These are phyloP conservation scores for Cephus spinipes DNA, from an alignment of 2,888 invertebrate species.

Conservation along the genomic window DNA sequence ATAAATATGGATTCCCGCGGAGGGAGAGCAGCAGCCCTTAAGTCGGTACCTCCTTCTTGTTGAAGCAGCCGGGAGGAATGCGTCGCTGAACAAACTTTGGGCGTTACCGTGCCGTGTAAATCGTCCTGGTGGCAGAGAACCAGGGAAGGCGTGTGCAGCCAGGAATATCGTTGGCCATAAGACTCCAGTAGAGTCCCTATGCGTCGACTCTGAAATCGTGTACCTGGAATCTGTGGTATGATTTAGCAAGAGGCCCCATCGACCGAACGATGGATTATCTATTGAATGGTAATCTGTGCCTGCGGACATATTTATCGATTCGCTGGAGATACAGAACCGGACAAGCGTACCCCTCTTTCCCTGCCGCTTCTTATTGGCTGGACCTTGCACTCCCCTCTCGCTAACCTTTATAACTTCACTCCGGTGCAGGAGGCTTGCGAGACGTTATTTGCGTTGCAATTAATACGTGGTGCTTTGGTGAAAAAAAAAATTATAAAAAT, in stretches of 20 bases:
- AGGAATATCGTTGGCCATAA: neutral
- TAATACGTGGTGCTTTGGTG: slow-evolving; percentile 46
- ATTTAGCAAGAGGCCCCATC: slow-evolving; percentile 43
- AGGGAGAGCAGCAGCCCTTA: neutral
- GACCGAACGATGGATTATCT: slow-evolving; percentile 46
- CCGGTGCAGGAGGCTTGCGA: neutral
- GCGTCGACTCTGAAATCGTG: neutral
- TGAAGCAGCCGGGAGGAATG: slow-evolving; percentile 29
- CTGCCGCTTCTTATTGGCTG: neutral
- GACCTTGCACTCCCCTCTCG: neutral
- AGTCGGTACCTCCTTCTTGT: neutral
- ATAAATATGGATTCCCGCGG: slow-evolving; percentile 2
- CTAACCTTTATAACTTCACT: neutral
- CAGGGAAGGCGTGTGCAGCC: neutral
- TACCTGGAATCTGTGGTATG: slow-evolving; percentile 26
- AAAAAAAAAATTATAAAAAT: neutral
- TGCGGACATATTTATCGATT: slow-evolving; percentile 22
- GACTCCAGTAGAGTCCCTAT: neutral
- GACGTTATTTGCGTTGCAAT: slow-evolving; percentile 35
- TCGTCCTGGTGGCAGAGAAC: slow-evolving; percentile 25
- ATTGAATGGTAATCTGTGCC: slow-evolving; percentile 52
- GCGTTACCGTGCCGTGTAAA: slow-evolving; percentile 49
- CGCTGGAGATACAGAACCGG: neutral
- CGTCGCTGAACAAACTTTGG: slow-evolving; percentile 54
- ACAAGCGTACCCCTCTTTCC: neutral